Conservation (phyloP, 1,140 invertebrate genomes). For the Cydia amplana region DNA sequence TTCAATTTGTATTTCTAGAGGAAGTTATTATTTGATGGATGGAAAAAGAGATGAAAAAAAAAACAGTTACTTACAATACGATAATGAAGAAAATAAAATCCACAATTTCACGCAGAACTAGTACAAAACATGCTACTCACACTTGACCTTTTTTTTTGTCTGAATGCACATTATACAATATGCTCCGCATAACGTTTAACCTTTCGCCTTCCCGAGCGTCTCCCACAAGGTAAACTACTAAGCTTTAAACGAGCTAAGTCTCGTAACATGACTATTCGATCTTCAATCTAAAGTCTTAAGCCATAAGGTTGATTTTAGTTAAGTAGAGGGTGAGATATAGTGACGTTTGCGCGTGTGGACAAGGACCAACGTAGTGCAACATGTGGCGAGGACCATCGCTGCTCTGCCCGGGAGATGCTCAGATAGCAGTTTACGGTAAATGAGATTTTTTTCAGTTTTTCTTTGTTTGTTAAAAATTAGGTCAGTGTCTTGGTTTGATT, state of each 20-base stretch:
- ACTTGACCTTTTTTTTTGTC: constrained; percentile 38
- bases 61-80: too few species aligned
- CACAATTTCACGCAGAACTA: background rate
- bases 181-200: constrained; percentile 66
- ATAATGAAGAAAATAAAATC: too few species aligned
- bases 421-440: constrained; percentile 45
- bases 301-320: constrained; percentile 26
- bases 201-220: constrained; percentile 66
- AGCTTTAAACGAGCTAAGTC: constrained; percentile 28
- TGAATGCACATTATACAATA: constrained; percentile 54
- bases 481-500: background rate
- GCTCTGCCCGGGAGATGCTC: constrained; percentile 61
- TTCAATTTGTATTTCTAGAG: too few species aligned
- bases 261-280: constrained; percentile 12
- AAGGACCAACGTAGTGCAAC: constrained; percentile 69
- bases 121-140: background rate
- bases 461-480: background rate
- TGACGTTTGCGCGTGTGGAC: constrained; percentile 41
- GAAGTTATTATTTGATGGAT: too few species aligned
- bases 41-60: too few species aligned
- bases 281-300: background rate
- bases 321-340: constrained; percentile 15
- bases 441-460: constrained; percentile 16
- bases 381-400: constrained; percentile 62
- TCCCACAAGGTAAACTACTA: constrained; percentile 66